A percentile compares a stretch with the other conserved stretches of the same genome.
Evolutionary conservation across 1,140 invertebrate species (phyloP).

Genomic region (Procambarus virginalis): DNA sequence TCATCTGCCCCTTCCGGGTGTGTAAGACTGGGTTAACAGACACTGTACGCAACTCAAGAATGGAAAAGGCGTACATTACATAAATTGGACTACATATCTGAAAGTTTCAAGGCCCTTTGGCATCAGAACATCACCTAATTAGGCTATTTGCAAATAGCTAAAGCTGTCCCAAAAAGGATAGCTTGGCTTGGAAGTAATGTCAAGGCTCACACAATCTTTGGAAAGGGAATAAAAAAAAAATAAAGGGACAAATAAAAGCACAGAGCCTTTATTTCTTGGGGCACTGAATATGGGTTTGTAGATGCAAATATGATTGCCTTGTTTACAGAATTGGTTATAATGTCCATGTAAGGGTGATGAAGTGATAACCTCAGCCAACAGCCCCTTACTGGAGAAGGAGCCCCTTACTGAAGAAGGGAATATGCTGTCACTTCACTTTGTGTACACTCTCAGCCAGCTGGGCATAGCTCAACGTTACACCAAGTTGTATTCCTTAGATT

Average conservation of each 20-base stretch:
- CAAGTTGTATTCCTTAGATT: conserved; percentile 99
- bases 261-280: conserved; percentile 61
- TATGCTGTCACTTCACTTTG: conserved; percentile 53
- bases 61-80: conserved; percentile 64
- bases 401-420: conserved; percentile 39
- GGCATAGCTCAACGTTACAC: conserved; percentile 80
- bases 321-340: conserved; percentile 51
- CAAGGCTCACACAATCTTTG: conserved; percentile 56
- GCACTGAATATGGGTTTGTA: conserved; percentile 46
- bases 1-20: conserved; percentile 55
- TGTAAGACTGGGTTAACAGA: conserved; percentile 57
- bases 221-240: conserved; percentile 34
- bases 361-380: conserved; percentile 51
- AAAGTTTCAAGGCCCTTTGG: conserved; percentile 57
- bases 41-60: conserved; percentile 58
- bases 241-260: conserved; percentile 15
- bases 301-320: conserved; percentile 53
- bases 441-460: conserved; percentile 54
- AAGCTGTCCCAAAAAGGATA: conserved; percentile 56
- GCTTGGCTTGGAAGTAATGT: conserved; percentile 50
- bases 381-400: conserved; percentile 40
- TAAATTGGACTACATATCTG: conserved; percentile 58
- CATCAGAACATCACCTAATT: conserved; percentile 60
- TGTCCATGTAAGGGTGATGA: conserved; percentile 57
- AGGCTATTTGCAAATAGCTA: conserved; percentile 59